Percentiles rank a stretch among this genome's conserved stretches.
These are phyloP conservation scores for Anastrepha ludens DNA, from an alignment of 1,140 invertebrate genomes.

Conservation along the genomic window DNA sequence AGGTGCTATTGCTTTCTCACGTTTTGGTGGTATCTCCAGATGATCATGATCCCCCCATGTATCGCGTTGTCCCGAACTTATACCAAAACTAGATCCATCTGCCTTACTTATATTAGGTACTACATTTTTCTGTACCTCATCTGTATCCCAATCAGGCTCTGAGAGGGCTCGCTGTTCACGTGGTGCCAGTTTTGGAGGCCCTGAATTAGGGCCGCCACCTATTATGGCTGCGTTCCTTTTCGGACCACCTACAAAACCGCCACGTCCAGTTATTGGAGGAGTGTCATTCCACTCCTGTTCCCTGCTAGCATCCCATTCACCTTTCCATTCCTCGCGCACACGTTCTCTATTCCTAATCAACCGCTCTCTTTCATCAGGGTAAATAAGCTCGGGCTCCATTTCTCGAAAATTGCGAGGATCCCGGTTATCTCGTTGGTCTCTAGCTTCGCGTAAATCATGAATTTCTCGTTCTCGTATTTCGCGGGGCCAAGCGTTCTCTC, in stretches of 20 bases:
- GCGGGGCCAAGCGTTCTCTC: constrained; percentile 67
- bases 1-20: constrained; percentile 62
- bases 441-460: constrained; percentile 59
- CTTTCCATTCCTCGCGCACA: constrained; percentile 66
- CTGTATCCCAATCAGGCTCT: constrained; percentile 71
- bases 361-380: constrained; percentile 66
- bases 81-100: constrained; percentile 57
- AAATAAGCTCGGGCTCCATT: constrained; percentile 62
- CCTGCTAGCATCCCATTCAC: constrained; percentile 63
- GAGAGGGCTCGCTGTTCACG: constrained; percentile 66
- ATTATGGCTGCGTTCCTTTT: constrained; percentile 59
- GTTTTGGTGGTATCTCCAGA: constrained; percentile 61
- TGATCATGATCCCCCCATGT: constrained; percentile 69
- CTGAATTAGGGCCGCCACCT: constrained; percentile 10
- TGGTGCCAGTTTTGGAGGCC: constrained; percentile 19
- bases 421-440: constrained; percentile 62
- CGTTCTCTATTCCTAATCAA: constrained; percentile 60
- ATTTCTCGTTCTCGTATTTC: constrained; percentile 63
- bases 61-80: constrained; percentile 25
- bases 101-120: constrained; percentile 57
- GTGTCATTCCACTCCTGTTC: constrained; percentile 60
- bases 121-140: constrained; percentile 63
- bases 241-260: constrained; percentile 67
- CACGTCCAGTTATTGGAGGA: constrained; percentile 52
- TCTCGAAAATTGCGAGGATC: constrained; percentile 66